Percentiles rank a stretch among this genome's conserved stretches.
These are phyloP conservation scores for Solen grandis DNA, from an alignment of 1,140 invertebrate genomes.

Conservation along the genomic window DNA sequence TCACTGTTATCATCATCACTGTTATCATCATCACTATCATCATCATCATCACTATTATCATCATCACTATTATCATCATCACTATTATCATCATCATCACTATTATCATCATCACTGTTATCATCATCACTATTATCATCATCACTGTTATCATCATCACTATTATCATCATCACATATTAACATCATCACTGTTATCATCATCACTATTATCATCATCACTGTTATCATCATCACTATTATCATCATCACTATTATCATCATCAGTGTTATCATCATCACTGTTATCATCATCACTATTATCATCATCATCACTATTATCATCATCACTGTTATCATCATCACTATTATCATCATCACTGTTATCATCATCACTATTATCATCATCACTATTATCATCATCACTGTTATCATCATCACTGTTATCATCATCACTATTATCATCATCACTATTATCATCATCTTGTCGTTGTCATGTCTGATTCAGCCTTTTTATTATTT, in stretches of 20 bases:
- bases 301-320: conserved; percentile 30
- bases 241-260: conserved; percentile 48
- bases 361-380: conserved; percentile 14
- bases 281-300: conserved; percentile 29
- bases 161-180: conserved; percentile 5
- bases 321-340: conserved; percentile 8
- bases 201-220: conserved; percentile 22
- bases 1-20: conserved; percentile 2
- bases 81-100: conserved; percentile 20
- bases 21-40: conserved; percentile 21
- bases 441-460: conserved; percentile 4
- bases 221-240: conserved; percentile 6
- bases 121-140: neutral
- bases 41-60: conserved; percentile 44
- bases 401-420: neutral
- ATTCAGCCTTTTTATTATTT: no score
- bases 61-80: conserved; percentile 23
- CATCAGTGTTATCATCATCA: no score
- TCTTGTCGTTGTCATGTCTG: conserved; percentile 16
- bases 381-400: conserved; percentile 9
- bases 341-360: neutral
- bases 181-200: conserved; percentile 30
- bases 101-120: neutral
- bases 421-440: conserved; percentile 1
- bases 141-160: conserved; percentile 27